phyloP scores from a whole-genome alignment of 2,888 invertebrate genomes.

The Clunio marinus region DNA sequence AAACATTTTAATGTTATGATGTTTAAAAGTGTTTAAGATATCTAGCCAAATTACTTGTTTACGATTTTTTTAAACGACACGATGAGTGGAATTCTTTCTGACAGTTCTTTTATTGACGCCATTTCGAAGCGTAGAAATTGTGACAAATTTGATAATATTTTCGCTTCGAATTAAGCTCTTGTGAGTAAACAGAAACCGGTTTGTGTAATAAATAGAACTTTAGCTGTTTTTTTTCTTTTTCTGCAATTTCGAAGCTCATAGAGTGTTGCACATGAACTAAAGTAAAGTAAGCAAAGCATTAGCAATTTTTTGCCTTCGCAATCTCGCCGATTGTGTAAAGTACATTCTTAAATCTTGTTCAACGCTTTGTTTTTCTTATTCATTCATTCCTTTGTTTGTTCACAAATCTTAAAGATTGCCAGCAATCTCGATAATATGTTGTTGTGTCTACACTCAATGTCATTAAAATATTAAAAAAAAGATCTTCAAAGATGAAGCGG shows the following conservation, averaged over 20 bases:
- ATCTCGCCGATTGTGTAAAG: constrained; percentile 1
- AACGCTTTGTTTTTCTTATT: too few relatives aligned
- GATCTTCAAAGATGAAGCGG: background rate
- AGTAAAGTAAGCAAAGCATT: too few relatives aligned
- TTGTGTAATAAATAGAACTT: constrained; percentile 9
- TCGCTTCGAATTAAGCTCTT: background rate
- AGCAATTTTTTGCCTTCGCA: constrained; percentile 14
- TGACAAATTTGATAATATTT: constrained; percentile 17
- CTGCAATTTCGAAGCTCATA: background rate
- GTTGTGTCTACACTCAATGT: background rate
- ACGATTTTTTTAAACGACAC: background rate
- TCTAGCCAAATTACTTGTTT: constrained; percentile 15
- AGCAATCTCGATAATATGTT: too few relatives aligned
- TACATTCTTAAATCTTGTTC: constrained; percentile 9
- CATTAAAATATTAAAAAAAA: background rate
- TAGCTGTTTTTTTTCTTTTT: background rate
- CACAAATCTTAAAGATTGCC: background rate
- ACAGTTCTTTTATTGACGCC: constrained; percentile 11
- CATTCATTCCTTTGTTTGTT: constrained; percentile 20
- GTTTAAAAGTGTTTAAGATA: too few relatives aligned
- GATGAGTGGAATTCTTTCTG: too few relatives aligned
- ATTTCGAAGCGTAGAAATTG: background rate
- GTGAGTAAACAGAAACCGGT: constrained; percentile 23
- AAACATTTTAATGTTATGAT: too few relatives aligned
- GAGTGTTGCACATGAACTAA: too few relatives aligned